Evolutionary conservation across 2,113 vertebrate genomes (phyloP).

Genomic region (Hypocryptadius cinnamomeus): DNA sequence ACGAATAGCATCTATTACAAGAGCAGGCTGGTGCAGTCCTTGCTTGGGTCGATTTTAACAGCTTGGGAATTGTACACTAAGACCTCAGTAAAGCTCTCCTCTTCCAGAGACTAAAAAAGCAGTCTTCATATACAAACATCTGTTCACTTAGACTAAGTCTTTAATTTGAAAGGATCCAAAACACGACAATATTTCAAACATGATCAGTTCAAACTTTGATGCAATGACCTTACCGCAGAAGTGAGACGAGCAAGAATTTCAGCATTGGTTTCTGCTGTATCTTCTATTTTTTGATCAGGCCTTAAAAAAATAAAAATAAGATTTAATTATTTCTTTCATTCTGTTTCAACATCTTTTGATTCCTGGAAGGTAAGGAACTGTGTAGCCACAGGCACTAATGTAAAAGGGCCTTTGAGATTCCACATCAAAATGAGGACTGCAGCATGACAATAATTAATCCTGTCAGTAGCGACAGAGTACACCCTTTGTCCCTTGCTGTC

Average conservation of each 20-base stretch:
- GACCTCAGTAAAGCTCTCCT: not conserved
- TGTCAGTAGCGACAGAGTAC: not conserved
- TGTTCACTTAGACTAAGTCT: not conserved
- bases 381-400: constrained; percentile 11
- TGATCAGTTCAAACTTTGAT: constrained; percentile 1
- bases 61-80: not conserved
- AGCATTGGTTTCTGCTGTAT: constrained; percentile 82
- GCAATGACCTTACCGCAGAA: constrained; percentile 78
- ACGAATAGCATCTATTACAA: not conserved
- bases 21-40: not conserved
- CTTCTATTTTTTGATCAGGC: constrained; percentile 85
- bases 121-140: not conserved
- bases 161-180: constrained; percentile 13
- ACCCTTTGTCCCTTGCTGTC: constrained; percentile 12
- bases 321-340: constrained; percentile 38
- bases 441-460: constrained; percentile 18
- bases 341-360: constrained; percentile 20
- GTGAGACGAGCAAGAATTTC: constrained; percentile 92
- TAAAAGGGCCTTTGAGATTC: constrained; percentile 35
- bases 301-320: constrained; percentile 65
- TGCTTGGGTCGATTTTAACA: not conserved
- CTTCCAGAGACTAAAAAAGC: not conserved
- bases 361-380: constrained; percentile 2
- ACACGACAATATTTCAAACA: not conserved
- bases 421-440: constrained; percentile 13